These are phyloP conservation scores for Pseudorectes ferrugineus DNA, from an alignment of 2,113 vertebrate species.

Conservation along the genomic window DNA sequence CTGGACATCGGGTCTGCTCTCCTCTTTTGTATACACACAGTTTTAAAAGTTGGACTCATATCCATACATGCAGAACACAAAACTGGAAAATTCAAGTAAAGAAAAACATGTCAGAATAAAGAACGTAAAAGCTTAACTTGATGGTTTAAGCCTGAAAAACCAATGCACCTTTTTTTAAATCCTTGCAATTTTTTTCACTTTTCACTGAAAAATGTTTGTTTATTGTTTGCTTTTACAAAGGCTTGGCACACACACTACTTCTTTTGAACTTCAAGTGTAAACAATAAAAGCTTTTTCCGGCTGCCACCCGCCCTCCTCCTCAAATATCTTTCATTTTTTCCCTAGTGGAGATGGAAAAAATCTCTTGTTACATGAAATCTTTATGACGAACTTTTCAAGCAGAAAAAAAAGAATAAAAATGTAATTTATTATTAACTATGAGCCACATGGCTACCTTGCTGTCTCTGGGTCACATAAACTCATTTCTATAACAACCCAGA, in stretches of 20 bases:
- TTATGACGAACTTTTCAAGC: background rate
- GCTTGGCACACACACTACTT: background rate
- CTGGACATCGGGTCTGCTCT: background rate
- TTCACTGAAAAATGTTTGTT: conserved; percentile 14
- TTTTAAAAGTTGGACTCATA: background rate
- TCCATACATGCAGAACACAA: background rate
- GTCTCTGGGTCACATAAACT: background rate
- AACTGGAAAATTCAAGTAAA: conserved; percentile 37
- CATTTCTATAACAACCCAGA: background rate
- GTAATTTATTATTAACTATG: background rate
- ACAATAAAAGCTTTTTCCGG: background rate
- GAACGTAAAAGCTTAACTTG: background rate
- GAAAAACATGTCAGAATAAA: background rate
- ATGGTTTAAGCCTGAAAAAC: background rate
- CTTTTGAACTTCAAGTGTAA: conserved; percentile 53
- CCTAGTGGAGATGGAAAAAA: background rate
- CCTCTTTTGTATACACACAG: background rate
- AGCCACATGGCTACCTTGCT: background rate
- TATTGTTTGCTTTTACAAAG: conserved; percentile 22
- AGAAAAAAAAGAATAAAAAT: background rate
- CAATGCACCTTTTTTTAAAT: background rate
- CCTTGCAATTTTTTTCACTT: background rate
- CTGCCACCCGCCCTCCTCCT: background rate
- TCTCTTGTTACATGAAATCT: background rate
- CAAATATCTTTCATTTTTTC: background rate